These are phyloP conservation scores for Sphyrna mokarran DNA, from an alignment of 2,113 vertebrate species.

Conservation along the genomic window DNA sequence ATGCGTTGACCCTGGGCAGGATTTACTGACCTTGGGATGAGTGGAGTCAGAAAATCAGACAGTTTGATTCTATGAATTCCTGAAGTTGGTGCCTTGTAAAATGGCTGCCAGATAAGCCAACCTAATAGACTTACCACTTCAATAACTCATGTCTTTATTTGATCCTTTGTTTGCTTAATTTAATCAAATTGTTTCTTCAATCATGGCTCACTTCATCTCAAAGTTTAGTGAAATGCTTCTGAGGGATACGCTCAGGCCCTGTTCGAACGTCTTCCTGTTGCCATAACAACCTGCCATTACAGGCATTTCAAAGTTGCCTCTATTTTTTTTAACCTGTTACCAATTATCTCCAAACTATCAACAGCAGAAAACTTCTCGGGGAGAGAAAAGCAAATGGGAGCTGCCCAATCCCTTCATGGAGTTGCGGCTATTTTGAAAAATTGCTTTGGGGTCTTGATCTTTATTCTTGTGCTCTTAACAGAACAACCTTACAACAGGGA, in stretches of 20 bases:
- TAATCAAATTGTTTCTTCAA: too few species aligned
- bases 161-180: too few species aligned
- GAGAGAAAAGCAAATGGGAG: neutral
- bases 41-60: too few species aligned
- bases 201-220: neutral
- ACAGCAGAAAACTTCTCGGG: too few species aligned
- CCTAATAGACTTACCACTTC: neutral
- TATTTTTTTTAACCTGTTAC: neutral
- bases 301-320: neutral
- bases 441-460: neutral
- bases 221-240: neutral
- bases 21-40: too few species aligned
- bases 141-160: neutral
- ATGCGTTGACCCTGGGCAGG: too few species aligned
- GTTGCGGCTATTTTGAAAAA: neutral
- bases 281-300: neutral
- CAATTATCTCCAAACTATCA: neutral
- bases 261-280: neutral
- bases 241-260: neutral
- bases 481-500: neutral
- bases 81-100: too few species aligned
- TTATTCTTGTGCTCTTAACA: neutral
- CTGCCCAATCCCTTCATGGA: neutral
- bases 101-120: neutral
- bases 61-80: too few species aligned